These are phyloP conservation scores for Neotoxoptera formosana DNA, from an alignment of 1,140 invertebrate genomes.

Conservation along the genomic window DNA sequence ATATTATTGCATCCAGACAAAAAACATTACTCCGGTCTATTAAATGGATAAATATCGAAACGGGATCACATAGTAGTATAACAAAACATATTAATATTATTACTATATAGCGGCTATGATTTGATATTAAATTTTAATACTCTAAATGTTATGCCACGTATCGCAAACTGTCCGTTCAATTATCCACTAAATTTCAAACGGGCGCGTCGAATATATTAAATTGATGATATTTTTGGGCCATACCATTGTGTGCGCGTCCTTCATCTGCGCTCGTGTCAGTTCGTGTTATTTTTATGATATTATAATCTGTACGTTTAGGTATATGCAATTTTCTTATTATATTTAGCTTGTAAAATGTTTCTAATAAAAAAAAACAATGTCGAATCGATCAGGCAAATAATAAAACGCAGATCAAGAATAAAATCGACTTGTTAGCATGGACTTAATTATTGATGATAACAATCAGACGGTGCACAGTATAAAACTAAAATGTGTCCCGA, in stretches of 20 bases:
- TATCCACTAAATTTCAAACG: not conserved
- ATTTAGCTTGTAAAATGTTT: too few relatives aligned
- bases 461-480: not conserved
- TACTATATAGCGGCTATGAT: not conserved
- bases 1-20: slow-evolving; percentile 5
- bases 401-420: too few relatives aligned
- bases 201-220: not conserved
- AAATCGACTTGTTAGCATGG: too few relatives aligned
- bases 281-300: not conserved
- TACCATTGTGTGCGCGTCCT: not conserved
- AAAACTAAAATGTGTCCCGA: not conserved
- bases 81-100: not conserved
- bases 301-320: not conserved
- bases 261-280: not conserved
- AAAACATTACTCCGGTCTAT: slow-evolving; percentile 18
- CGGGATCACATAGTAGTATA: not conserved
- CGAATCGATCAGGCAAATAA: not conserved
- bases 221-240: not conserved
- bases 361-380: not conserved
- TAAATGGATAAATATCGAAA: not conserved
- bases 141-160: not conserved
- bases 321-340: not conserved
- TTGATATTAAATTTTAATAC: slow-evolving; percentile 13
- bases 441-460: too few relatives aligned
- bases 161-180: not conserved